Base-by-base conservation (phyloP, 1,140 invertebrate species). In the Phortica variegata region DNA sequence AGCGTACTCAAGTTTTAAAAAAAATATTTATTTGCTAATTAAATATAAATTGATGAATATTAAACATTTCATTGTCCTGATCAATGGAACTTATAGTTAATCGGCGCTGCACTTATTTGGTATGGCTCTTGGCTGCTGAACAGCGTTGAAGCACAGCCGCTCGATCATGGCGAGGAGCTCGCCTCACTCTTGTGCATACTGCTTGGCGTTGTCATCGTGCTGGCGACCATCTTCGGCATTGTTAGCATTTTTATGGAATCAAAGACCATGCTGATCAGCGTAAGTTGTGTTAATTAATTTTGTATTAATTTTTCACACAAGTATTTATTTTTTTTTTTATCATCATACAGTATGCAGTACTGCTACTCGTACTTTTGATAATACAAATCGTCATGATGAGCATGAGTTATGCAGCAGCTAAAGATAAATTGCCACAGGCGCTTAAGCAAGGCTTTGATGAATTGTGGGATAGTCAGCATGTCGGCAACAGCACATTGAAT, bases 311-410 rank as follows among this genome's bases (percentile, higher is more conserved):
- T 2, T 26, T 26, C 23, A 26, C 5, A 38, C 19, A n/a, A 7
- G 18, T 12, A 2, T 3, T 6, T 3, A 6, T 16, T n/a, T 1
- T 3, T 12, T 2, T 2, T 23, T 13, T 12, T 23, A 8, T 34
- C 20, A 17, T 17, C 32, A 42, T 54, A 2, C 17, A 73, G 70
- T 70, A 65, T 49, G 70, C 70, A 8, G 70, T 73, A 3, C 15
- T 73, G 2, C 43, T 73, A 47, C 37, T 73, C 5, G 21, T 70
- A 3, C 49, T 73, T 0, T 13, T 73, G 32, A 44, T 73, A 37
- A 55, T 73, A 31, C 70, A 73, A 52, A 54, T 73, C 19, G 42
- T 70, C 1, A 44, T 73, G 47, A 55, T 73, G 16, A 73, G 65
- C 55, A 56, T 73, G 15, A 73, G 65, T 10, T 73, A 56, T 49